Percentiles rank a stretch among this genome's conserved stretches.
Conservation (phyloP, 2,797 vertebrate species). For the Lerista edwardsae region DNA sequence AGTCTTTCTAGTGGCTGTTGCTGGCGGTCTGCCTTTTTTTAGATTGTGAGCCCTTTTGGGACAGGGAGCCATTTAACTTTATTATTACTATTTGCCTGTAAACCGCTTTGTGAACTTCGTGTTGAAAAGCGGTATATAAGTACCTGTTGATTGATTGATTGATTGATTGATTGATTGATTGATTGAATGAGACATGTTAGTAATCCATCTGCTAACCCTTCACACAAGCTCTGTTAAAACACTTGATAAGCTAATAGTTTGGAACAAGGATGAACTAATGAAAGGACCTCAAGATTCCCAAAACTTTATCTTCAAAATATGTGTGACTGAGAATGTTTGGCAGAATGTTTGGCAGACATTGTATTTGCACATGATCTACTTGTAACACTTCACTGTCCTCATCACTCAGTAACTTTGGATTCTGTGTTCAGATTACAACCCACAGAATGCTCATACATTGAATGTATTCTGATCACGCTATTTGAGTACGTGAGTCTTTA, state of each 20-base stretch:
- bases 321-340: conserved; percentile 12
- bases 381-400: neutral
- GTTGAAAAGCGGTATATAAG: no score
- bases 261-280: neutral
- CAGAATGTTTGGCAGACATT: conserved; percentile 21
- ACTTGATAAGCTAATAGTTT: neutral
- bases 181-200: neutral
- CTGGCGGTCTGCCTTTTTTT: no score
- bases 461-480: neutral
- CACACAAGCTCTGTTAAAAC: neutral
- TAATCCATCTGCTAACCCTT: neutral
- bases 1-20: no score
- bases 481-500: neutral
- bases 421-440: neutral
- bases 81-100: no score
- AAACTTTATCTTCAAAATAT: neutral
- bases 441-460: neutral
- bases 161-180: no score
- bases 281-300: neutral
- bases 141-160: no score
- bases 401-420: neutral
- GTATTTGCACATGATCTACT: accelerated
- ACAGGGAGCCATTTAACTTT: no score
- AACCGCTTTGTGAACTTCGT: no score
- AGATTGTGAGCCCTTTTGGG: no score